Conservation (phyloP, 2,888 invertebrate species). For the Ceramica pisi region DNA sequence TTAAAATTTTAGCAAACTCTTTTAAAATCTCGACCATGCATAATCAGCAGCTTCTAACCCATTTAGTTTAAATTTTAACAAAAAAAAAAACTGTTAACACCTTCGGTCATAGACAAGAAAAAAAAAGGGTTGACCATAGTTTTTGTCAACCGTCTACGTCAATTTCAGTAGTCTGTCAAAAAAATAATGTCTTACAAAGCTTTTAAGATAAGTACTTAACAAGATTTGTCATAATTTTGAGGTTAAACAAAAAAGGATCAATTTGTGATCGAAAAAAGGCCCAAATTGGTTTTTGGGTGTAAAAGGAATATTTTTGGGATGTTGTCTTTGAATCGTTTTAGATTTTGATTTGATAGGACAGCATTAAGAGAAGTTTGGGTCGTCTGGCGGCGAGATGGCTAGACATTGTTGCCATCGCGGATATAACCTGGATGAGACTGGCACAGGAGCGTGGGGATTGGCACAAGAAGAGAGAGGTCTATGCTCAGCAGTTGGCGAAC, state of each 20-base stretch:
- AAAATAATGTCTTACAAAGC: slow-evolving; percentile 29
- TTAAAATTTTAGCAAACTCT: slow-evolving; percentile 19
- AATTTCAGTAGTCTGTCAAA: slow-evolving; percentile 11
- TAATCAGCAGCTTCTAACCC: slow-evolving; percentile 12
- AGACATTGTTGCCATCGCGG: no score
- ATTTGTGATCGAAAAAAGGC: slow-evolving; percentile 1
- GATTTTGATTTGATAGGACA: slow-evolving; percentile 5
- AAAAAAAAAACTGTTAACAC: slow-evolving; percentile 32
- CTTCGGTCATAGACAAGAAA: slow-evolving; percentile 13
- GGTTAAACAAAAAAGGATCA: slow-evolving; percentile 25
- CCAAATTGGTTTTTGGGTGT: background rate
- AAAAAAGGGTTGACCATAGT: slow-evolving; percentile 24
- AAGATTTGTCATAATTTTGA: slow-evolving; percentile 30
- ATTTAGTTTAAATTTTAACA: background rate
- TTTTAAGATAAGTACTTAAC: slow-evolving; percentile 32
- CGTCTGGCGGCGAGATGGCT: no score
- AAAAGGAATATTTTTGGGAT: background rate
- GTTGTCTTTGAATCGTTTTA: background rate
- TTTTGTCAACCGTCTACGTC: slow-evolving; percentile 10
- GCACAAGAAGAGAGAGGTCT: no score
- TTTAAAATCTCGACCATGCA: slow-evolving; percentile 3
- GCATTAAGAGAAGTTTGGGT: background rate
- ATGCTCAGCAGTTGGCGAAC: no score
- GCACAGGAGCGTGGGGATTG: no score
- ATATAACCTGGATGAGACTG: no score